phyloP scores from a whole-genome alignment of 1,140 invertebrate species.

The Oryctes rhinoceros region DNA sequence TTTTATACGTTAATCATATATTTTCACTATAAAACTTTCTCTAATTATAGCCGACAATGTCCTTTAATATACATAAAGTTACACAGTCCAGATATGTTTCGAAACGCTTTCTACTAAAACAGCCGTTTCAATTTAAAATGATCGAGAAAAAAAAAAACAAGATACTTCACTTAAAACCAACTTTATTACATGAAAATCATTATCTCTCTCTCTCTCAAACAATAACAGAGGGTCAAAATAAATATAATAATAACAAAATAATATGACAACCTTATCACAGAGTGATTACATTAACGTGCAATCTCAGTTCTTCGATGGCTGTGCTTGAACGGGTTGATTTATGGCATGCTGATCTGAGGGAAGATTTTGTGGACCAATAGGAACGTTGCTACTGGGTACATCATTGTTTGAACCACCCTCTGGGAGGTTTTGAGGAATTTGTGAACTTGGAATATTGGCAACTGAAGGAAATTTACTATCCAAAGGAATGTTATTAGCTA shows the following conservation, averaged over 20 bases:
- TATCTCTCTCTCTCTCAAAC: background rate
- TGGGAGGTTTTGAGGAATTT: background rate
- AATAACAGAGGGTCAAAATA: slow-evolving; percentile 19
- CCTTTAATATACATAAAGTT: background rate
- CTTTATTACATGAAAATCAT: background rate
- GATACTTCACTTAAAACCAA: background rate
- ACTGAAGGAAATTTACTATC: background rate
- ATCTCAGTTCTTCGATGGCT: background rate
- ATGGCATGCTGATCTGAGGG: background rate
- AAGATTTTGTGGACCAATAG: background rate
- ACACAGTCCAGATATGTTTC: background rate
- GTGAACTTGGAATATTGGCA: background rate
- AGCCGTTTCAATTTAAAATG: background rate
- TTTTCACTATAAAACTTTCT: background rate
- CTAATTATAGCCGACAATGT: background rate
- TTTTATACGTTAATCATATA: background rate
- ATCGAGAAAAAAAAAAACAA: background rate
- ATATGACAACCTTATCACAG: slow-evolving; percentile 36
- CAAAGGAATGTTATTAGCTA: background rate
- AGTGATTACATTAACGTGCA: background rate
- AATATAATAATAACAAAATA: slow-evolving; percentile 7
- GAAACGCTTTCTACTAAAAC: background rate
- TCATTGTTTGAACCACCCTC: background rate
- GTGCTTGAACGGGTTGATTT: background rate
- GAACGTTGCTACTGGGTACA: background rate